Evolutionary conservation across 2,888 invertebrate genomes (phyloP).

Genomic region (Luperina nickerlii): DNA sequence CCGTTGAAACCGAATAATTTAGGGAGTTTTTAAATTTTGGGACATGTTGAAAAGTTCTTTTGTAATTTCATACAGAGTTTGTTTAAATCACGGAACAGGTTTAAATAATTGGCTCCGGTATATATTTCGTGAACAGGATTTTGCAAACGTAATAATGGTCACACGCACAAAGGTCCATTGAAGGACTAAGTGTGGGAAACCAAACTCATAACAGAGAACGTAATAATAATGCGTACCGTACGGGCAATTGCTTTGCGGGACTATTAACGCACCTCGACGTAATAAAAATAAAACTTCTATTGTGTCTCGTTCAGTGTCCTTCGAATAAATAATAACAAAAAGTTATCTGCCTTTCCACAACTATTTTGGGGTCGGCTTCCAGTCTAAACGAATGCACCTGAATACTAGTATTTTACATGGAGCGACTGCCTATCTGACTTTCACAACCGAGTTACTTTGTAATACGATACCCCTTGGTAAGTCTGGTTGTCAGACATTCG

Average conservation of each 20-base stretch:
- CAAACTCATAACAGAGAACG: neutral
- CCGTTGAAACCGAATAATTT: slow-evolving; percentile 27
- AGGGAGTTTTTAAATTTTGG: neutral
- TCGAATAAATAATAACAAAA: neutral
- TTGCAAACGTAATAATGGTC: neutral
- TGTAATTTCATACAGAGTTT: neutral
- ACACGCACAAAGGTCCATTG: no score
- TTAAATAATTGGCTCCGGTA: no score
- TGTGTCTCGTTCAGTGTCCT: no score
- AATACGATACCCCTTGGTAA: neutral
- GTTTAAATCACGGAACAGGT: no score
- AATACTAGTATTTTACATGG: neutral
- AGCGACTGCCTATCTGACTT: neutral
- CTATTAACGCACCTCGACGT: no score
- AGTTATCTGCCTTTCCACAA: no score
- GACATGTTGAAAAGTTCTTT: slow-evolving; percentile 1
- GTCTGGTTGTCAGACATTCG: neutral
- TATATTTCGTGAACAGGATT: neutral
- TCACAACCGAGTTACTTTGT: neutral
- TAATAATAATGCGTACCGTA: neutral
- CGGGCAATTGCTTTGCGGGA: neutral
- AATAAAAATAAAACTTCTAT: no score
- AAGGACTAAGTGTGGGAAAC: no score
- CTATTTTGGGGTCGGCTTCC: neutral
- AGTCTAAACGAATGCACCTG: neutral